Evolutionary conservation across 2,113 vertebrate species (phyloP), one percentile per base, ranked within the genome.

Genomic region (Rhinoderma darwinii): DNA sequence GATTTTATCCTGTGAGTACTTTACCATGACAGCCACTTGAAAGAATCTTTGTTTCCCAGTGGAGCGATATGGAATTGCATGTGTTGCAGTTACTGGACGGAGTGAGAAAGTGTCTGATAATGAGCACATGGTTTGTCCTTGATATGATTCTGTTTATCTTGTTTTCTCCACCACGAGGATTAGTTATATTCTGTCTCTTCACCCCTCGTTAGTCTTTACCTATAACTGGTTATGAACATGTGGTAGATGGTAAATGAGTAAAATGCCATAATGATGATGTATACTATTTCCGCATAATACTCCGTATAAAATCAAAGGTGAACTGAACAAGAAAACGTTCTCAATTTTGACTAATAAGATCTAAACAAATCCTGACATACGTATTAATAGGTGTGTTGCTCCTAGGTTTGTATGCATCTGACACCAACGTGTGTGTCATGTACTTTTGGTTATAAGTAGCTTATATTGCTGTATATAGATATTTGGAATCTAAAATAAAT

Each of bases 61-160:
- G n/a, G 18, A 83, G 27, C 27, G 32, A 11, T 68, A 81, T 59
- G 14, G 63, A 81, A 81, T 61, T 61, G 35, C 35, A 68, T 82
- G 43, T 61, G 78, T 61, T 81, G 51, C 54, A 27, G 68, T 61
- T 81, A 81, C 78, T 61, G n/a, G 18, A 56, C 39, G 32, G 35
- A 81, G 35, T 61, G 35, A 81, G 50, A 39, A 32, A 78, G 75
- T 78, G 44, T 78, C 44, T 78, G 54, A 61, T 59, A 81, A 41
- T 61, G 54, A 59, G 20, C 54, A 43, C 50, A 43, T 59, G 78
- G 32, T 27, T 59, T 39, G 78, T 61, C 61, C 54, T 81, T 81
- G n/a, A 59, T 59, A 80, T 59, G 43, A 77, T 47, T 51, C 44
- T 25, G 44, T 51, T 78, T 51, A 54, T 54, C 75, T 47, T 78